Base-by-base conservation (phyloP, 2,113 vertebrate species). In the Tylochromis polylepis region DNA sequence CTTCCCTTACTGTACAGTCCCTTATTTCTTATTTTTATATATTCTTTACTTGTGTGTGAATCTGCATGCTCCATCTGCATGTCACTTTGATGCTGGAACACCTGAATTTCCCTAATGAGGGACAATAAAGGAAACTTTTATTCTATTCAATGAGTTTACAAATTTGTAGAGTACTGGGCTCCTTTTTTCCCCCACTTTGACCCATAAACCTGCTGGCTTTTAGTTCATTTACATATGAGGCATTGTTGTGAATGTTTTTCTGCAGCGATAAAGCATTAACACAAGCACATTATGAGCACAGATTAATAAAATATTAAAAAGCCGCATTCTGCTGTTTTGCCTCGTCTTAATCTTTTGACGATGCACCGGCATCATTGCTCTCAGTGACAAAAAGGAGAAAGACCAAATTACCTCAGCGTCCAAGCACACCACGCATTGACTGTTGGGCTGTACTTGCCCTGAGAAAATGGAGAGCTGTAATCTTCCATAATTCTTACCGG, bases 401-500 rank as follows among this genome's bases (percentile, higher is more conserved):
- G 79, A 82, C 31, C 59, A 88, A 86, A 92, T 93, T 77, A 88
- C 79, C 85, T 85, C 84, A 20, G 27, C 27, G 38, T 78, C 8
- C 51, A n/a, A 60, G 81, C 82, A 78, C 87, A 78, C 65, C 53
- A 11, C 56, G 85, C 57, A 87, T 87, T 49, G 84, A 85, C 87
- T 83, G 87, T 70, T 31, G 11, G 57, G 83, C 81, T 88, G 77
- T 18, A 22, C 67, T 83, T 86, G 86, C 85, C 72, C 91, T 81
- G 65, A 86, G 86, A 93, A 91, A 93, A 91, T 85, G 57, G 87
- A 92, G 84, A 57, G 53, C 91, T 89, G 89, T 92, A 94, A 94
- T 94, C 91, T 92, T 86, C 84, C 75, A 87, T 90, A 90, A 94
- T 92, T 91, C 89, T 85, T 41, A 57, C 67, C 84, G 27, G 67